phyloP scores from a whole-genome alignment of 2,113 vertebrate genomes.

The Passer montanus region DNA sequence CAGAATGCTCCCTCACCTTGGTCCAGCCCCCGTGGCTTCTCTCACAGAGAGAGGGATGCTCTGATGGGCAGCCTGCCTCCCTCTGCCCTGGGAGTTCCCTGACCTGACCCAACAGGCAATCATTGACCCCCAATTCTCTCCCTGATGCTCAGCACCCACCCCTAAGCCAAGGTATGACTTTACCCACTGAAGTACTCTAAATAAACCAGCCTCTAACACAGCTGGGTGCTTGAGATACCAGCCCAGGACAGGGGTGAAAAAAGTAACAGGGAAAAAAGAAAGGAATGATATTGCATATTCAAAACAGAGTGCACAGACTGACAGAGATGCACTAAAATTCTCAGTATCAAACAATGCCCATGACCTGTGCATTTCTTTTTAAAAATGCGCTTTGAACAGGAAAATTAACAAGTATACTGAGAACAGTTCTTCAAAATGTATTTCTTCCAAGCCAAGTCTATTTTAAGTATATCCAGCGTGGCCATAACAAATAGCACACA shows the following conservation, averaged over 20 bases:
- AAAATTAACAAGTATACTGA: neutral
- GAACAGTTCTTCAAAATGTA: neutral
- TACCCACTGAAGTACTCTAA: fast-evolving
- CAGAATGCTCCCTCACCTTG: neutral
- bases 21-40: neutral
- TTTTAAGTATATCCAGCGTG: neutral
- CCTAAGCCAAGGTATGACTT: neutral
- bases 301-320: neutral
- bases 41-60: too few relatives aligned
- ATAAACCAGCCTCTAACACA: neutral
- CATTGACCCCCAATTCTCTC: neutral
- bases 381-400: neutral
- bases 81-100: neutral
- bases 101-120: neutral
- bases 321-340: neutral
- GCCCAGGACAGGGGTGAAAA: neutral
- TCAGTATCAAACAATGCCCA: neutral
- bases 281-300: neutral
- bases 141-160: neutral
- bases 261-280: neutral
- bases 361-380: neutral
- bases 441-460: neutral
- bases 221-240: neutral
- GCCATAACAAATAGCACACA: neutral
- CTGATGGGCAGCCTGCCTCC: neutral